Conservation (phyloP, 53 echinoderm and acorn worm species). For the Holothuria leucospilota region DNA sequence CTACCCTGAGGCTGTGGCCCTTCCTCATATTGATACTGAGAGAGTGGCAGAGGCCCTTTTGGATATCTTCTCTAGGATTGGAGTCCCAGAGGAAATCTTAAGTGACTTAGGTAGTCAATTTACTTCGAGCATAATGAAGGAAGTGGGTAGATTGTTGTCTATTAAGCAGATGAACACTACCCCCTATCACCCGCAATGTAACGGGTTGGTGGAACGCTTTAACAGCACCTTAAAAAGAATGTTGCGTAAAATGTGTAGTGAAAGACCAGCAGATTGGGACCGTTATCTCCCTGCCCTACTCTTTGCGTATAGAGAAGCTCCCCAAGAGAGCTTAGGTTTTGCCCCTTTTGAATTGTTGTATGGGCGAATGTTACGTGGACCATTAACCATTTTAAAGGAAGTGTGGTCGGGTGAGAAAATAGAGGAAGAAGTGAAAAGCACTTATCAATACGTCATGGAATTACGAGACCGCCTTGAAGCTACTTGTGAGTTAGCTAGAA, state of each 20-base stretch:
- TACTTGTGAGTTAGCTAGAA: conserved; percentile 51
- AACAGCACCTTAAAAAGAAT: conserved; percentile 44
- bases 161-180: too few species aligned
- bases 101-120: conserved; percentile 21
- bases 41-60: conserved; percentile 45
- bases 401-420: background rate
- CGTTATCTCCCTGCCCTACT: background rate
- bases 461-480: conserved; percentile 21
- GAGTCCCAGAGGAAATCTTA: conserved; percentile 33
- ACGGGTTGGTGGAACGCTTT: conserved; percentile 37
- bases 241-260: background rate
- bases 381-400: background rate
- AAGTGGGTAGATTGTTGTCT: too few species aligned
- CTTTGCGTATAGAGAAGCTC: too few species aligned
- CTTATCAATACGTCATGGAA: conserved; percentile 39
- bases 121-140: conserved; percentile 19
- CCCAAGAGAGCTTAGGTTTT: conserved; percentile 19
- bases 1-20: conserved; percentile 44
- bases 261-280: conserved; percentile 21
- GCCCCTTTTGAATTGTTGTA: conserved; percentile 44
- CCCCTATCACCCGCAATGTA: conserved; percentile 5
- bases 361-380: conserved; percentile 26
- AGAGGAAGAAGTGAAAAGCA: conserved; percentile 27
- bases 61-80: conserved; percentile 28
- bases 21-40: conserved; percentile 13